These are phyloP conservation scores for Odocoileus virginianus DNA, from an alignment of 2,113 vertebrate species.

Conservation along the genomic window DNA sequence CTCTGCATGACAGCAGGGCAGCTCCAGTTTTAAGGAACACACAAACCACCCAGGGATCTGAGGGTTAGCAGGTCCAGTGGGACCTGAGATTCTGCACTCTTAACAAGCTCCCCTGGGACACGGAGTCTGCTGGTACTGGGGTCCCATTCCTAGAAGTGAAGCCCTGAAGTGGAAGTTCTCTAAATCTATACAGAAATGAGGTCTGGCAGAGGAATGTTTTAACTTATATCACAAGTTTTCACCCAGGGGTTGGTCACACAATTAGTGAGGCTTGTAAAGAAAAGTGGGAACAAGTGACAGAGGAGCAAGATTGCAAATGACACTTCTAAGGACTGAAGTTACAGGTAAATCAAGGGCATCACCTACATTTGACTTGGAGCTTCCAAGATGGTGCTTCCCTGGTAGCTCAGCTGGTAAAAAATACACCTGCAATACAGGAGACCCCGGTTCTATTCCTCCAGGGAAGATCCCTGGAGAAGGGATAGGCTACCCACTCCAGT, in stretches of 20 bases:
- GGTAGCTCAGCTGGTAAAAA: neutral
- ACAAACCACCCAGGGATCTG: rapidly evolving
- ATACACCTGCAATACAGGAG: too few relatives aligned
- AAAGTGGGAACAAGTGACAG: rapidly evolving
- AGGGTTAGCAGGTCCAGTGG: rapidly evolving
- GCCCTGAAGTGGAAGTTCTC: rapidly evolving
- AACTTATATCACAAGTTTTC: neutral
- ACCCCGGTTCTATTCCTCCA: too few relatives aligned
- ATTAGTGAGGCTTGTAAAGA: rapidly evolving
- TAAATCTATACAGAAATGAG: neutral
- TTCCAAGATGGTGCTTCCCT: neutral
- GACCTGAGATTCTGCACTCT: rapidly evolving
- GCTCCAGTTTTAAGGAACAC: too few relatives aligned
- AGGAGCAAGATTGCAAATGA: rapidly evolving
- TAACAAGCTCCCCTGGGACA: rapidly evolving
- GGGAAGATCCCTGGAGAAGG: too few relatives aligned
- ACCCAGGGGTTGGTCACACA: rapidly evolving
- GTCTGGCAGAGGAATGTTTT: rapidly evolving
- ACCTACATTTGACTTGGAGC: neutral
- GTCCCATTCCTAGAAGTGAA: rapidly evolving
- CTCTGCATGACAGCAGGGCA: rapidly evolving
- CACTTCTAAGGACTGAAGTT: neutral
- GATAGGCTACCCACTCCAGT: too few relatives aligned
- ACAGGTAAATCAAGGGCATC: neutral
- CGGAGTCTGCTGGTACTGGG: rapidly evolving